Percentiles rank a stretch among this genome's conserved stretches.
phyloP scores from a whole-genome alignment of 2,888 invertebrate species.

The Isotomurus palustris region DNA sequence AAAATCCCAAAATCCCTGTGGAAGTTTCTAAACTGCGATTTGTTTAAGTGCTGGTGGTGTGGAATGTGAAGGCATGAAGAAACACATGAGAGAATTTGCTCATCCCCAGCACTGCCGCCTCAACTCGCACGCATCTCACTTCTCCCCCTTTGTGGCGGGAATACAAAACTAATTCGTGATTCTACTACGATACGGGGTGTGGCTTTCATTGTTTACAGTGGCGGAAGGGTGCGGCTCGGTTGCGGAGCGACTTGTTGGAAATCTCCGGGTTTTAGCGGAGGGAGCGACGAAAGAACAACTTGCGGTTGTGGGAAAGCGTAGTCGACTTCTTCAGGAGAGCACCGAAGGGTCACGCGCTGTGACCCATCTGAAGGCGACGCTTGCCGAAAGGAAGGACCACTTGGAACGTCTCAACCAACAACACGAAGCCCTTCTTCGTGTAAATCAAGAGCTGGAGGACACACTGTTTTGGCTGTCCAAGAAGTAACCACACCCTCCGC shows the following conservation, averaged over 20 bases:
- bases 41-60: too few species aligned
- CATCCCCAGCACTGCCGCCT: neutral
- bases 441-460: slow-evolving; percentile 41
- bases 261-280: neutral
- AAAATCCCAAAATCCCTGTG: too few species aligned
- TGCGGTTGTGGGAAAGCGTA: slow-evolving; percentile 42
- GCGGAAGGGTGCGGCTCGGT: neutral
- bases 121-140: too few species aligned
- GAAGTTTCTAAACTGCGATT: too few species aligned
- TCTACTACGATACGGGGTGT: too few species aligned
- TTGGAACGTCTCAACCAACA: slow-evolving; percentile 37
- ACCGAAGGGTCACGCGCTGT: slow-evolving; percentile 36
- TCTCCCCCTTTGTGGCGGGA: too few species aligned
- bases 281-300: slow-evolving; percentile 19
- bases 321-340: slow-evolving; percentile 34
- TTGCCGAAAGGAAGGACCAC: slow-evolving; percentile 39
- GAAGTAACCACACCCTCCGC: too few species aligned
- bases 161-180: too few species aligned
- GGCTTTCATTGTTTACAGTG: neutral
- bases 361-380: slow-evolving; percentile 30
- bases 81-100: too few species aligned
- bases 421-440: slow-evolving; percentile 34
- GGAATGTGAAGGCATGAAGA: too few species aligned
- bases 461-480: slow-evolving; percentile 29
- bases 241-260: neutral